Evolutionary conservation across 2,888 invertebrate genomes (phyloP), one percentile per base, ranked within the genome.

Genomic region (Drosophila neoperkinsi): DNA sequence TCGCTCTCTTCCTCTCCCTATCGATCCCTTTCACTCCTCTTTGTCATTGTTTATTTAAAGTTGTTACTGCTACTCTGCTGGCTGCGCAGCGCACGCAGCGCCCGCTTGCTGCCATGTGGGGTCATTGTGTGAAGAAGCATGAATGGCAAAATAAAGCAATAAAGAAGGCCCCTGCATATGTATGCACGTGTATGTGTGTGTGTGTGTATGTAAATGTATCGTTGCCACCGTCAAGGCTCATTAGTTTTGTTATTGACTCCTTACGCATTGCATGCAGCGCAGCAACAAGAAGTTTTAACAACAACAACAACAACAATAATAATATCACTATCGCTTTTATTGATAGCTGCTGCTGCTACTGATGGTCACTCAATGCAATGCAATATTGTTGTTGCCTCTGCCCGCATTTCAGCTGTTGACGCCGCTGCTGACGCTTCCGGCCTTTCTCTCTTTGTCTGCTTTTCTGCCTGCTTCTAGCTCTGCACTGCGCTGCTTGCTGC

Each of bases 231-330:
- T 83, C 81, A 85, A 88, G 85, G 90, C 85, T 86, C 85, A 86
- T 86, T 86, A 86, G 85, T 86, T 86, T 82, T 83, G 89, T 88
- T 86, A 86, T 86, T 90, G 90, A 88, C 89, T 79, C 78, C 81
- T 79, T 82, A 79, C 82, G 69, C 81, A 64, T 57, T 55, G 71
- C 49, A 61, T 41, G 68, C 53, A 59, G 38, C 64, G 30, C 34
- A 67, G 28, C 59, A 63, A n/a, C 52, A 58, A 66, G 28, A 50
- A 49, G 49, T 36, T 38, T 63, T 34, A 63, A 68, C 57, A 64
- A 69, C 53, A 63, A 68, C 53, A 63, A 68, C 57, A 64, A 69
- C 53, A 73, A 69, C 49, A 67, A 67, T 43, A 73, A 46, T 16
- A 16, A 25, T 46, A 46, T 60, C 79, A 84, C 88, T 88, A 81